Base-by-base conservation (phyloP, 2,888 invertebrate genomes). In the Lasioglossum malachurum region DNA sequence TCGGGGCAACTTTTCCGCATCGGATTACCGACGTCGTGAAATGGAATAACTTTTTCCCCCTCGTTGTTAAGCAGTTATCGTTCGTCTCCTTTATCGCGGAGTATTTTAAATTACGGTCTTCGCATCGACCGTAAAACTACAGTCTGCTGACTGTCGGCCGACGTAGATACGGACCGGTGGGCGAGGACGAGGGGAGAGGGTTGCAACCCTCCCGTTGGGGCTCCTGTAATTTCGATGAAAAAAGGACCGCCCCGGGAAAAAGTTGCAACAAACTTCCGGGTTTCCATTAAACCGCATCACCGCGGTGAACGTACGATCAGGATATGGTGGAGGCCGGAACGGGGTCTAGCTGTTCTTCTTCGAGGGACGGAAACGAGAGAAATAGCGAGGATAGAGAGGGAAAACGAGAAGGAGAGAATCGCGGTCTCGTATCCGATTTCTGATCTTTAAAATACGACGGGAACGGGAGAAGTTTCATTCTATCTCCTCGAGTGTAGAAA, bases 21-120 rank as follows among this genome's bases (percentile, higher is more conserved):
- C 85, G 80, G 86, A 84, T 86, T 86, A 85, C 84, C 84, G 71
- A 64, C 84, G 75, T 78, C 78, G 84, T 78, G 85, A 86, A 81
- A 81, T 78, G 78, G 78, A 81, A 85, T 82, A 86, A 78, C 81
- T 86, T 82, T 78, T 85, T 53, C 46, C 76, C 77, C 75, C 72
- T 75, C 82, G 82, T 82, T 86, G 82, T 82, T 82, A 80, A 78
- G 75, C 82, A 79, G 83, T 84, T 88, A 88, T 88, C 88, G 80
- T 85, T 77, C 83, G 81, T 85, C 82, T 80, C 86, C 78, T 88
- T 83, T 88, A 88, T 88, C 82, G 79, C 73, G 83, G 80, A 78
- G 83, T 83, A 83, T 83, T 88, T 88, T 86, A 88, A 88, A 88
- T 88, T 88, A 83, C 83, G 78, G 75, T 77, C 73, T 75, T 83